Evolutionary conservation across 2,797 vertebrate species (phyloP).

Genomic region (Rousettus madagascariensis): DNA sequence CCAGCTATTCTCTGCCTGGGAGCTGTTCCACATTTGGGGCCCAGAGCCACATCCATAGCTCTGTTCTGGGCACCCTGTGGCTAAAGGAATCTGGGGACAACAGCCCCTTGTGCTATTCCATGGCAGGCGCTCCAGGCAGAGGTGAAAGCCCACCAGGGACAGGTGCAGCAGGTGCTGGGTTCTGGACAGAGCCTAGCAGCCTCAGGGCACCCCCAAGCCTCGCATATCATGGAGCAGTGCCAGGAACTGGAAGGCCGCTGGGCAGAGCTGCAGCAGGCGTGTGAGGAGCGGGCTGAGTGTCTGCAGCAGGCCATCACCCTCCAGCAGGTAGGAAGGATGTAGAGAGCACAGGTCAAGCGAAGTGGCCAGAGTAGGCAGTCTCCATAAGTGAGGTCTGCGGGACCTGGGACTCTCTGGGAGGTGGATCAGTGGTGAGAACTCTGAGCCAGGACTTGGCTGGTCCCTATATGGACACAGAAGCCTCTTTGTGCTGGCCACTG

Average conservation of each 20-base stretch:
- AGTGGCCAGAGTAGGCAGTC: neutral
- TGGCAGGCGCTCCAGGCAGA: constrained; percentile 89
- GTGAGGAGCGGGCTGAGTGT: constrained; percentile 83
- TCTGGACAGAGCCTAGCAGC: constrained; percentile 84
- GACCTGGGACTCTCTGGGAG: neutral
- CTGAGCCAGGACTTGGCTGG: neutral
- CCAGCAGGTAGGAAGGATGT: constrained; percentile 87
- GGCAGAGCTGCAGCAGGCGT: constrained; percentile 88
- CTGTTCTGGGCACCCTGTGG: neutral
- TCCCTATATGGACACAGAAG: neutral
- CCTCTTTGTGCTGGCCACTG: neutral
- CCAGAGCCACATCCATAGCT: neutral
- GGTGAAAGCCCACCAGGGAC: constrained; percentile 87
- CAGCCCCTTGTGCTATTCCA: neutral
- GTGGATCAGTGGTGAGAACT: neutral
- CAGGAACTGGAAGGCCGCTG: constrained; percentile 85
- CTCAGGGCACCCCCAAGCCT: constrained; percentile 82
- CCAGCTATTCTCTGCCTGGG: neutral
- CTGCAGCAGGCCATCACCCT: constrained; percentile 87
- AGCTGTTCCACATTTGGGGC: neutral
- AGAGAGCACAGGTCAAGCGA: neutral
- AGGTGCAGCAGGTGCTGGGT: constrained; percentile 86
- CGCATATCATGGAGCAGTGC: constrained; percentile 85
- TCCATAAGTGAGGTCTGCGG: neutral
- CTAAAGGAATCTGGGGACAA: neutral